A percentile compares a stretch with the other conserved stretches of the same genome.
These are phyloP conservation scores for Ctenosaura bakeri DNA, from an alignment of 2,797 vertebrate genomes.

Conservation along the genomic window DNA sequence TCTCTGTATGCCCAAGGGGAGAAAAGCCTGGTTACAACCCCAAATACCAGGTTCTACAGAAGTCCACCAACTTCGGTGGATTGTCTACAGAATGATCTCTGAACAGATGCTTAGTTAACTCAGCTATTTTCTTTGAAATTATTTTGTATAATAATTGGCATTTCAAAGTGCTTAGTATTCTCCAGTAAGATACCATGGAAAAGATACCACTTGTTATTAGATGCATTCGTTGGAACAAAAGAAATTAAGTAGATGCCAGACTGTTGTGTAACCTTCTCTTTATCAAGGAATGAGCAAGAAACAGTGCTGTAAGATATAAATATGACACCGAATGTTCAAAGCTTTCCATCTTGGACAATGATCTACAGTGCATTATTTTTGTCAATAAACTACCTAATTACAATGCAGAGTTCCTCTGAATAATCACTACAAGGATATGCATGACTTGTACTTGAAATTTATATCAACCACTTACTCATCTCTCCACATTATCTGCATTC, in stretches of 20 bases:
- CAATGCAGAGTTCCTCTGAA: background rate
- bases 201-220: constrained; percentile 64
- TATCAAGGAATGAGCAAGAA: background rate
- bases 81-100: background rate
- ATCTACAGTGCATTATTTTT: constrained; percentile 38
- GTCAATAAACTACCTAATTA: constrained; percentile 17
- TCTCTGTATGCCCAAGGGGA: background rate
- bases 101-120: background rate
- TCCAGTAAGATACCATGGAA: constrained; percentile 39
- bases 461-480: background rate
- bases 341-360: constrained; percentile 27
- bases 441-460: background rate
- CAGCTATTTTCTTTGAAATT: background rate
- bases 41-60: background rate
- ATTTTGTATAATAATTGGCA: constrained; percentile 42
- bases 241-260: background rate
- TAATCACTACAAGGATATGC: background rate
- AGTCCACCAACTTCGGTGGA: no score
- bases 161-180: constrained; percentile 32
- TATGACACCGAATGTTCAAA: constrained; percentile 17
- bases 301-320: constrained; percentile 40
- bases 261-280: background rate
- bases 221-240: constrained; percentile 56
- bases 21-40: no score
- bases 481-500: constrained; percentile 9